Percentiles rank a stretch among this genome's conserved stretches.
Conservation (phyloP, 2,113 vertebrate species). For the Rhineura floridana region DNA sequence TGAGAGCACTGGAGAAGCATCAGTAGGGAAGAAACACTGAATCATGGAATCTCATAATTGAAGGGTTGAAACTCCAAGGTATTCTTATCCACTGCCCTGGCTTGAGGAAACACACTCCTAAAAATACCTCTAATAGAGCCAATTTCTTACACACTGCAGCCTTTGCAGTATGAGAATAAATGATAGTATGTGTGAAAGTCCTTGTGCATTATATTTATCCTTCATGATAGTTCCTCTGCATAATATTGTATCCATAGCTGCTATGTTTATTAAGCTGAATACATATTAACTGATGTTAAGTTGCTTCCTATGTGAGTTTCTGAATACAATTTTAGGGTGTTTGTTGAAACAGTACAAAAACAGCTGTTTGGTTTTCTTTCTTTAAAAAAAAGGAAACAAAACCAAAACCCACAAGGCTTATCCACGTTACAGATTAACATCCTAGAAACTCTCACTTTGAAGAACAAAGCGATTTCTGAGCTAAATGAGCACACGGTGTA, state of each 20-base stretch:
- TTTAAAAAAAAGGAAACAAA: not conserved
- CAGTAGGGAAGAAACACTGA: not conserved
- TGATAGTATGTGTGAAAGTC: not conserved
- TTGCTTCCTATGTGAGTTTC: not conserved
- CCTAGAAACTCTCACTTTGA: slow-evolving; percentile 41
- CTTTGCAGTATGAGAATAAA: not conserved
- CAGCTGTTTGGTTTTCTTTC: not conserved
- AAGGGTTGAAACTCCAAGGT: not conserved
- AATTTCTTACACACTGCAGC: not conserved
- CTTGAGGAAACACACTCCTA: not conserved
- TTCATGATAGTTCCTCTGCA: not conserved
- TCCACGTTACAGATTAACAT: slow-evolving; percentile 52
- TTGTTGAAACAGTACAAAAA: slow-evolving; percentile 12
- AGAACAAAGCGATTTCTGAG: slow-evolving; percentile 50
- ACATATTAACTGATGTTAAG: not conserved
- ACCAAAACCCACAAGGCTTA: slow-evolving; percentile 37
- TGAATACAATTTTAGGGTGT: not conserved
- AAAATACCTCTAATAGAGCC: not conserved
- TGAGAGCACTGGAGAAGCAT: not conserved
- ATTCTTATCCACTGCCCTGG: not conserved
- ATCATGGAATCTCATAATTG: not conserved
- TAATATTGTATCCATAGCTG: slow-evolving; percentile 1
- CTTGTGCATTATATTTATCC: not conserved
- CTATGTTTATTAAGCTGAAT: not conserved
- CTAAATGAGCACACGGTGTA: not conserved